Conservation (phyloP, 2,888 invertebrate genomes). For the Thyatira batis region DNA sequence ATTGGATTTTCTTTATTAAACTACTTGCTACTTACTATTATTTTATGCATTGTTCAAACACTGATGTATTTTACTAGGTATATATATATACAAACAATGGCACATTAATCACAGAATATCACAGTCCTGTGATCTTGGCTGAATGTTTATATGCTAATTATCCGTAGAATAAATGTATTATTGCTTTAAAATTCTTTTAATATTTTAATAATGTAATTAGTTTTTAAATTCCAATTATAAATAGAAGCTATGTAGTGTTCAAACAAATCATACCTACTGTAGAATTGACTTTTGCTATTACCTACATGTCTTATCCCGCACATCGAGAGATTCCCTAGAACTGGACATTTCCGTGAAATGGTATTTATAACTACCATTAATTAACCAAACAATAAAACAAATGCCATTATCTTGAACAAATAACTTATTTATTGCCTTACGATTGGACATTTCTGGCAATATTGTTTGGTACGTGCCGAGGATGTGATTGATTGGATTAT, state of each 20-base stretch:
- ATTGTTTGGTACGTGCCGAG: background rate
- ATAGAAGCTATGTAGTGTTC: too few species aligned
- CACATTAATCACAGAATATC: background rate
- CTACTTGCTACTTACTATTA: too few species aligned
- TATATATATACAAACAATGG: background rate
- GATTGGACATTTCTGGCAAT: background rate
- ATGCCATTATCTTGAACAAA: background rate
- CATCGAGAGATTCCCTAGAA: too few species aligned
- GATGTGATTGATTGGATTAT: background rate
- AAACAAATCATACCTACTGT: too few species aligned
- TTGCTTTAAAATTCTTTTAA: too few species aligned
- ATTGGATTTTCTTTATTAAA: too few species aligned
- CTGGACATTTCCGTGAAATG: too few species aligned
- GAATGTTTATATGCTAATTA: background rate
- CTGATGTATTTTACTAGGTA: background rate
- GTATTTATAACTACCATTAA: background rate
- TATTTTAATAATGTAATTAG: too few species aligned
- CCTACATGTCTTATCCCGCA: too few species aligned
- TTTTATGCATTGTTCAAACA: too few species aligned
- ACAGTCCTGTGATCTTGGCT: background rate
- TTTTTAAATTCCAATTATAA: too few species aligned
- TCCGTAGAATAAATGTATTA: background rate
- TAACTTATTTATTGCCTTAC: background rate
- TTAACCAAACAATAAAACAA: background rate
- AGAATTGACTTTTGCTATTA: too few species aligned